phyloP scores from a whole-genome alignment of 2,113 vertebrate species.

The Dolichotis patagonum region DNA sequence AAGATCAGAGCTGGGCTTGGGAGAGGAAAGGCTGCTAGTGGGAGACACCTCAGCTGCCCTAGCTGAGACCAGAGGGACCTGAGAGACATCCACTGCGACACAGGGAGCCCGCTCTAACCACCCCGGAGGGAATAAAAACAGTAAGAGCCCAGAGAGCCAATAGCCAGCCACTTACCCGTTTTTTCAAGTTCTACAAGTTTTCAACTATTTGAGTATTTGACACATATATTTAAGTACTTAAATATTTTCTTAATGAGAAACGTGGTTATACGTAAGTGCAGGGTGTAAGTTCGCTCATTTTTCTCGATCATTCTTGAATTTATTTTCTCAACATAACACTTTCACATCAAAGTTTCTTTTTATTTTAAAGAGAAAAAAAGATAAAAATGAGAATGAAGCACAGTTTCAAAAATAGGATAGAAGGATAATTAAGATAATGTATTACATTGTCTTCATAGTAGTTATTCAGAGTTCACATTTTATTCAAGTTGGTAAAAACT shows the following conservation, averaged over 20 bases:
- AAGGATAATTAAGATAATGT: too few species aligned
- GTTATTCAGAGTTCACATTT: neutral
- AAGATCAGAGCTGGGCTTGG: fast-evolving
- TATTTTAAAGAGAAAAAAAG: too few species aligned
- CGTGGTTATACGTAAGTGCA: neutral
- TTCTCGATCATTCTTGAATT: too few species aligned
- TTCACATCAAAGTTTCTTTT: too few species aligned
- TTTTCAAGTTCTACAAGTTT: neutral
- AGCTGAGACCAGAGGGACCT: neutral
- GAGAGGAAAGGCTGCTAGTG: neutral
- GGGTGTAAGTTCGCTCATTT: neutral
- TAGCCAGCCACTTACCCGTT: neutral
- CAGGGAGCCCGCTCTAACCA: neutral
- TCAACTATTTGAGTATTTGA: neutral
- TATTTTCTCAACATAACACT: too few species aligned
- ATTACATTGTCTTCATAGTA: too few species aligned
- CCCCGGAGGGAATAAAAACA: neutral
- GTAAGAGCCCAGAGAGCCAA: neutral
- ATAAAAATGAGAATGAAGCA: too few species aligned
- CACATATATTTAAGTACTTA: neutral
- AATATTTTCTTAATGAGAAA: neutral
- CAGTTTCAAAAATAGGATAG: too few species aligned
- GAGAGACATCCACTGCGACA: neutral
- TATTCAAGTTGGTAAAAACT: neutral
- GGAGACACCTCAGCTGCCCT: neutral